Base-by-base conservation (phyloP, 2,888 invertebrate genomes). In the Metellina segmentata region DNA sequence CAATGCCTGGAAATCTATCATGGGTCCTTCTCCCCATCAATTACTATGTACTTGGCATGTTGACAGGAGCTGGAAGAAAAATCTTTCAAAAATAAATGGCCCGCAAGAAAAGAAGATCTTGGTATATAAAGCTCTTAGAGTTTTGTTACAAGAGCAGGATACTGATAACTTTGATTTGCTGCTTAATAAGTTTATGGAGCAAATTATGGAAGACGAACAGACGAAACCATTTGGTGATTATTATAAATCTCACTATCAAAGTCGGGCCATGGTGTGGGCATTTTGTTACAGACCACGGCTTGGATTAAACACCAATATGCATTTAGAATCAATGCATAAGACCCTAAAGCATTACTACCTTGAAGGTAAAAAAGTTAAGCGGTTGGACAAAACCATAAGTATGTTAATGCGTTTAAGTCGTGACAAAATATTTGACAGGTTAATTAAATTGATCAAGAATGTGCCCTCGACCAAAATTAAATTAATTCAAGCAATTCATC, bases 1-100 rank as follows among this genome's bases (percentile, higher is more conserved):
- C 48, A 92, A 92, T 92, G 93, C 93, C 16, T 93, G 93, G 93
- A 19, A 20, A 19, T 11, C 51, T 48, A 86, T 93, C 0, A 92
- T 93, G 92, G 78, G 61, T 11, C 85, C 69, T 19, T 53, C 82
- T 11, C 61, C 85, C 9, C 51, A 72, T 48, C 74, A 53, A 7
- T 75, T 93, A 6, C 75, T 93, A 16, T 93, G 93, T 81, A 72
- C 91, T 11, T 93, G 93, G 93, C 93, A 93, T 91, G 87, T 89
- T 16, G 89, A 90, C 61, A 71, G 48, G 71, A 83, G 70, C 71
- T 90, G 83, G 89, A 9, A 74, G 48, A 82, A 89, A 20, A 75
- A 75, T 61, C 48, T 89, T 6, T 51, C 19, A n/a, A 81, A 81
- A 51, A 75, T 75, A 8, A 82, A 51, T 48, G 19, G n/a, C 16